Evolutionary conservation across 2,113 vertebrate genomes (phyloP), one percentile per base, ranked within the genome.

Genomic region (Falco punctatus): DNA sequence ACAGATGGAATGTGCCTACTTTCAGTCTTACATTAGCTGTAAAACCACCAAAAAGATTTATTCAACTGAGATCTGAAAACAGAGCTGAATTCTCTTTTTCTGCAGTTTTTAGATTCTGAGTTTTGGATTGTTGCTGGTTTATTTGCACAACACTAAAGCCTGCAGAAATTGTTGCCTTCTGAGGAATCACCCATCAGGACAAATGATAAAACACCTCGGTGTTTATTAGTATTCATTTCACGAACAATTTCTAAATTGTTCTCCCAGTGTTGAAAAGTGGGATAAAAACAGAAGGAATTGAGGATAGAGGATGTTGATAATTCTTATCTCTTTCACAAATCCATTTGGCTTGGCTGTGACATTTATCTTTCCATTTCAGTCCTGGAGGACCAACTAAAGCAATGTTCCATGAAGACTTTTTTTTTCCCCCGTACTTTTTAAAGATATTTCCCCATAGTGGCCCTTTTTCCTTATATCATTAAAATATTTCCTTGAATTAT

Each of bases 1-100:
- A 64, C 79, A 90, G 82, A 88, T 88, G 64, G 88, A 95, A 89
- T 95, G 92, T 93, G 79, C 82, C 66, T 90, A 38, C 79, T 90
- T 92, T 94, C 82, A 84, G 79, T 80, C 57, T 78, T 78, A 78
- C 9, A 38, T 96, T 93, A 95, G 77, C 88, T 82, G 81, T 59
- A 88, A 96, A 94, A 90, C 80, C 86, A 94, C 90, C n/a, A 51
- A 59, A 90, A 90, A 71, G 71, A 81, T 88, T 90, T 94, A 77
- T 94, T 81, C 81, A 93, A 61, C 48, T 58, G 46, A 90, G 61
- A 73, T 78, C 94, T 66, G 21, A 75, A 77, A 94, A 80, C 52
- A 59, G 40, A 81, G 13, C 32, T 81, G 19, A 88, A 55, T 71
- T 94, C 11, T 24, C 17, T 16, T 70, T 48, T 70, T 35, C 67